A percentile compares a stretch with the other conserved stretches of the same genome.
Evolutionary conservation across 53 echinoderm and acorn worm species (phyloP).

Genomic region (Holothuria leucospilota): DNA sequence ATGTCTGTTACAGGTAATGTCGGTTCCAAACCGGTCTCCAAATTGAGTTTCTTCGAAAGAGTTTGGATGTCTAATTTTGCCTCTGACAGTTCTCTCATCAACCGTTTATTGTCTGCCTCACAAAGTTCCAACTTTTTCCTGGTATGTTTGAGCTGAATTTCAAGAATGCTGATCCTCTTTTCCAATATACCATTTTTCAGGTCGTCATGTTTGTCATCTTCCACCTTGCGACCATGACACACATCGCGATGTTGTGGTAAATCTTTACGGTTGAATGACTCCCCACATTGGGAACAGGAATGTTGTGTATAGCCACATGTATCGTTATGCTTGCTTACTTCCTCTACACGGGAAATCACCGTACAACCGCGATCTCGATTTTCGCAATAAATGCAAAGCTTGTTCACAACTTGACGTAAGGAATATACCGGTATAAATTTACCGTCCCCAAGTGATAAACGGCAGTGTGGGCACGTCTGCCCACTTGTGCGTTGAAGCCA

Average conservation of each 20-base stretch:
- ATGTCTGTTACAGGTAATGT: not conserved
- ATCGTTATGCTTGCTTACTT: conserved; percentile 62
- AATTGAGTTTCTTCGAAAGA: conserved; percentile 8
- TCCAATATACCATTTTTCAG: conserved; percentile 22
- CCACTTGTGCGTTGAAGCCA: conserved; percentile 82
- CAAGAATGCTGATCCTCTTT: conserved; percentile 63
- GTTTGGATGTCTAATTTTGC: conserved; percentile 70
- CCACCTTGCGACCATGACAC: conserved; percentile 57
- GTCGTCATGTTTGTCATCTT: conserved; percentile 36
- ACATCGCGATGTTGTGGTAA: conserved; percentile 69
- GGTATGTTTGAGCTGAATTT: conserved; percentile 79
- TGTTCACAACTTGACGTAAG: conserved; percentile 79
- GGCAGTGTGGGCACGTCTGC: conserved; percentile 90
- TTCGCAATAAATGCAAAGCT: conserved; percentile 72
- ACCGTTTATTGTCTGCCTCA: conserved; percentile 70
- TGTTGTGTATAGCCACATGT: conserved; percentile 81
- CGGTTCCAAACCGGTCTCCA: too few relatives aligned
- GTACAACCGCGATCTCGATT: conserved; percentile 80
- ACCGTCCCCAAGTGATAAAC: conserved; percentile 67
- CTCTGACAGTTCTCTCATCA: conserved; percentile 73
- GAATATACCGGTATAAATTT: conserved; percentile 89
- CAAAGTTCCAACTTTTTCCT: conserved; percentile 78
- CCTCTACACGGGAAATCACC: conserved; percentile 74
- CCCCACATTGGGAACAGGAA: conserved; percentile 76
- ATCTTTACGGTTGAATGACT: conserved; percentile 69